Evolutionary conservation across 2,888 invertebrate genomes (phyloP), one percentile per base, ranked within the genome.

Genomic region (Callimorpha dominula): DNA sequence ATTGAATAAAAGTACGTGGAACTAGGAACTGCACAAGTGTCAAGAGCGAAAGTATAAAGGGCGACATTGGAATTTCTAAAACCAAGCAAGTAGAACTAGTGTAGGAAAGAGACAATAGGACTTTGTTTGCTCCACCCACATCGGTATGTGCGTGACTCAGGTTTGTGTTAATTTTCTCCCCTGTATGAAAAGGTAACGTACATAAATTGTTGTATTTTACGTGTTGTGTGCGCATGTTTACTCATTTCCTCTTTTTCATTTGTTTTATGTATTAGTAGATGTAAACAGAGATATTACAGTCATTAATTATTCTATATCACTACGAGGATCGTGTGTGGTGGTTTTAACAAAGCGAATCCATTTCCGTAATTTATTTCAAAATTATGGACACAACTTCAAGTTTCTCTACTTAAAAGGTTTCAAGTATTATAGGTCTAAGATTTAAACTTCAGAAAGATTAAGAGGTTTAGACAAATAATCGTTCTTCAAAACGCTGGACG

Each of bases 171-270:
- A 20, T 46, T 65, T 65, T 15, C 14, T 15, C 46, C 49, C 31
- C 49, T 49, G n/a, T 46, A 43, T 20, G 31, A 14, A 31, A 49
- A 49, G 15, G 65, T 65, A 50, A 65, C 15, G 8, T 31, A 50
- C 7, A 15, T 15, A 65, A 65, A 50, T 65, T 65, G 65, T 31
- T 65, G 43, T 65, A 65, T 50, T 60, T 65, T 65, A 65, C 31
- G 3, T 49, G 14, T 65, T 31, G 49, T 65, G 46, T 20, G 46
- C 20, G 15, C 49, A 49, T 65, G 14, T 65, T 65, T 46, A 20
- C 43, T 54, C n/a, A 54, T 54, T 54, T n/a, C 54, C n/a, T n/a
- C 0, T 54, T 20, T 54, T 54, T 54, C n/a, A 4, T 54, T 31
- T 31, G 20, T 31, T 20, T 60, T 60, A 60, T 60, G 4, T 60